Evolutionary conservation across 2,797 vertebrate genomes (phyloP), one percentile per base, ranked within the genome.

Genomic region (Acipenser ruthenus): DNA sequence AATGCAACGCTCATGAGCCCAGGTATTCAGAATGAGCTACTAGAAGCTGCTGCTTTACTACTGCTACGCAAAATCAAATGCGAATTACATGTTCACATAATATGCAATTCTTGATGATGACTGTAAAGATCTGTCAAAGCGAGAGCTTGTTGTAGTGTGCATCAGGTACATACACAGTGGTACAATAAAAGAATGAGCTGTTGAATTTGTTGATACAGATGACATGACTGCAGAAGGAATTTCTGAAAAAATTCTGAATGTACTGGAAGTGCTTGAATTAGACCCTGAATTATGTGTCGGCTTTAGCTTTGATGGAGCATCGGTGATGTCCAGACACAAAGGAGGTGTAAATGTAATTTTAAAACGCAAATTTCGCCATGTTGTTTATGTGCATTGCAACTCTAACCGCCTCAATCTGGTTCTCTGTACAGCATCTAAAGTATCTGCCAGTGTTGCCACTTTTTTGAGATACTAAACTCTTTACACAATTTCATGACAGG

Each of bases 101-200:
- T 60, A 60, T 66, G 13, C 56, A 66, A 50, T 60, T 60, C 55
- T 60, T 9, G 56, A 6, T 10, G 8, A 66, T 50, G 48, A 50
- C 66, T 66, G 48, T 10, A 60, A 50, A 60, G 65, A 50, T n/a
- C n/a, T 66, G 23, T 66, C 53, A 59, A 66, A 59, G 48, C n/a
- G 37, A 6, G 12, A 60, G 55, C 13, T 59, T 11, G 7, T 18
- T 60, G 23, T n/a, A 48, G 11, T 11, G 12, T 56, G 64, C 37
- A 37, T 58, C 53, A 65, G 23, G 13, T 18, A 50, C 47, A 10
- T 51, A 15, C 58, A 50, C 9, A 60, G 12, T 8, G 49, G 3
- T 37, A 13, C 49, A 37, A 12, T 67, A 15, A 51, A 50, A 60
- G 48, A 18, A 60, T 60, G 58, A 61, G 58, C 13, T 3, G 8